Evolutionary conservation across 2,797 vertebrate genomes (phyloP).

Genomic region (Austrolebias charrua): DNA sequence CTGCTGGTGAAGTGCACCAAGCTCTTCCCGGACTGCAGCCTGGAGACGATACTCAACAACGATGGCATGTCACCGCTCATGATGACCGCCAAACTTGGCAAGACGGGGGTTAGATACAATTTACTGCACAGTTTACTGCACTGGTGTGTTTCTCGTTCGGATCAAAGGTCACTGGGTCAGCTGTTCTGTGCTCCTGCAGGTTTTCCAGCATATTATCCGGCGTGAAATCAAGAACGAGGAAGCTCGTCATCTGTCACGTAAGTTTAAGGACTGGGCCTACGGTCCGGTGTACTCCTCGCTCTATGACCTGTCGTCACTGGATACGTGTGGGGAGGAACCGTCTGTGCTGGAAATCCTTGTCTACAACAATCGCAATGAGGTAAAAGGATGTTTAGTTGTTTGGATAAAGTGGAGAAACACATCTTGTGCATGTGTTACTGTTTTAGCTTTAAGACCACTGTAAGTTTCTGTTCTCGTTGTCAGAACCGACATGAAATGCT

Average conservation of each 20-base stretch:
- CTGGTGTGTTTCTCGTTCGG: not conserved
- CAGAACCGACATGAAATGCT: constrained; percentile 98
- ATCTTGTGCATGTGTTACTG: not conserved
- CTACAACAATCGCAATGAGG: constrained; percentile 95
- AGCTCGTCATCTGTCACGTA: constrained; percentile 90
- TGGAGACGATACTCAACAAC: constrained; percentile 91
- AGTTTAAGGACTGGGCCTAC: constrained; percentile 98
- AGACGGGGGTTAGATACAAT: constrained; percentile 87
- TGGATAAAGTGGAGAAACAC: not conserved
- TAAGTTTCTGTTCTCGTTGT: constrained; percentile 22
- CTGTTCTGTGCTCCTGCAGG: constrained; percentile 68
- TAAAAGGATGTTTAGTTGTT: constrained; percentile 39
- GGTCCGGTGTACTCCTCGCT: constrained; percentile 97
- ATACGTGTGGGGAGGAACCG: constrained; percentile 93
- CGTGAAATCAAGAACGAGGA: constrained; percentile 92
- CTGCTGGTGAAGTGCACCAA: constrained; percentile 92
- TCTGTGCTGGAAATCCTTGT: constrained; percentile 97
- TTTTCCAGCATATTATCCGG: constrained; percentile 97
- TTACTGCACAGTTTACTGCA: not conserved
- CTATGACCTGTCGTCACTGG: constrained; percentile 94
- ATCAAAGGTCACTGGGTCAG: not conserved
- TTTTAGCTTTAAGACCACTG: not conserved
- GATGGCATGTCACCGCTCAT: constrained; percentile 95
- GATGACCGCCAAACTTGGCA: constrained; percentile 97
- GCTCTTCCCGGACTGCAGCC: constrained; percentile 90